Base-by-base conservation (phyloP, 2,888 invertebrate genomes). In the Thereva unica region DNA sequence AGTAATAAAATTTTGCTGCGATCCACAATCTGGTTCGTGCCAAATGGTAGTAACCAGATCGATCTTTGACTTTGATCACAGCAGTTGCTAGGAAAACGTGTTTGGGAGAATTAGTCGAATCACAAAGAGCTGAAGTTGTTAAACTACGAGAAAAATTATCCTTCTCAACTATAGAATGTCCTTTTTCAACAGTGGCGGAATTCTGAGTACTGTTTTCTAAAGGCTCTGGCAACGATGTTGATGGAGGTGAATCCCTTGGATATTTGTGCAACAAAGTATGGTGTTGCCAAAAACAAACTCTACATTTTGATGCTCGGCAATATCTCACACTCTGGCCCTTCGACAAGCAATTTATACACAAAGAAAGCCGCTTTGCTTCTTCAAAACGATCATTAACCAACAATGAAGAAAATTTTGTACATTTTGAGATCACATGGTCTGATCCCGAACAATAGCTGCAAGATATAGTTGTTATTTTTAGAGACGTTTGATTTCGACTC, bases 401-500 rank as follows among this genome's bases (percentile, higher is more conserved):
- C 12, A 10, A 12, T 2, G 6, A 10, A n/a, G 7, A 23, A 7
- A 34, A 53, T 5, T 8, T 35, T 35, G 12, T 7, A 53, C 35
- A 53, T 7, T 53, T 53, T 7, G 7, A 35, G 12, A 34, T 53
- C 37, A 9, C 7, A 34, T 53, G 34, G n/a, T 9, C 7, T 8
- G 7, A 9, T 42, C 23, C 34, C 49, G n/a, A n/a, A n/a, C n/a
- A n/a, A n/a, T n/a, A 9, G 7, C 6, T n/a, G 49, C 12, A 49
- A 7, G 6, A n/a, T 1, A 10, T n/a, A 41, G 57, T 50, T 59
- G 55, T 55, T 52, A 57, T 57, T 57, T 66, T 56, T 37, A 50
- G 47, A 55, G 59, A 35, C 41, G 66, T 53, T 49, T 49, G 61
- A 49, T 45, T 63, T 37, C n/a, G 54, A 38, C 38, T 54, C 23